These are phyloP conservation scores for Ochotona curzoniae DNA, from an alignment of 2,113 vertebrate species.

Conservation along the genomic window DNA sequence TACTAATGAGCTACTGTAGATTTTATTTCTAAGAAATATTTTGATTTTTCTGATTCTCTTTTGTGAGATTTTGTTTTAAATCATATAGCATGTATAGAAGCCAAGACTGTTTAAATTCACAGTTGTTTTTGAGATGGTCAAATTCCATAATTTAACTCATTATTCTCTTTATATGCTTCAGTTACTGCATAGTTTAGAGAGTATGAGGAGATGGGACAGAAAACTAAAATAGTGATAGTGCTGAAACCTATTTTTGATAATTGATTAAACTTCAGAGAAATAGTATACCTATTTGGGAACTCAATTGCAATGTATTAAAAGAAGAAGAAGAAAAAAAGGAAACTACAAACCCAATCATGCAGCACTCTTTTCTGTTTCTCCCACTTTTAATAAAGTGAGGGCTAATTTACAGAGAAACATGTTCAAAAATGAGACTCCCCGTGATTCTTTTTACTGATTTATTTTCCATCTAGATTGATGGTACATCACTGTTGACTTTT, in stretches of 20 bases:
- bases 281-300: not conserved
- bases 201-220: not conserved
- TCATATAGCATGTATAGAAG: not conserved
- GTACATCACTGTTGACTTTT: not conserved
- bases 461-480: slow-evolving; percentile 44
- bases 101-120: not conserved
- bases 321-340: slow-evolving; percentile 22
- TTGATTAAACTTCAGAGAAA: slow-evolving; percentile 43
- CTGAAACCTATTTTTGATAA: slow-evolving; percentile 35
- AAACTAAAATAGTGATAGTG: not conserved
- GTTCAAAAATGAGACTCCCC: slow-evolving; percentile 5
- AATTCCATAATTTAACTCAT: not conserved
- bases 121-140: not conserved
- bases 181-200: not conserved
- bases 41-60: not conserved
- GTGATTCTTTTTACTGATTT: not conserved
- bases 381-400: not conserved
- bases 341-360: not conserved
- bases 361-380: not conserved
- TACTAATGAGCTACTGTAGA: not conserved
- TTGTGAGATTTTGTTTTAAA: not conserved
- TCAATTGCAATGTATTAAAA: not conserved
- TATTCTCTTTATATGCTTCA: not conserved
- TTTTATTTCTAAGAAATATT: not conserved
- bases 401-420: slow-evolving; percentile 58